Evolutionary conservation across 2,797 vertebrate genomes (phyloP).

Genomic region (Hydrophis major): DNA sequence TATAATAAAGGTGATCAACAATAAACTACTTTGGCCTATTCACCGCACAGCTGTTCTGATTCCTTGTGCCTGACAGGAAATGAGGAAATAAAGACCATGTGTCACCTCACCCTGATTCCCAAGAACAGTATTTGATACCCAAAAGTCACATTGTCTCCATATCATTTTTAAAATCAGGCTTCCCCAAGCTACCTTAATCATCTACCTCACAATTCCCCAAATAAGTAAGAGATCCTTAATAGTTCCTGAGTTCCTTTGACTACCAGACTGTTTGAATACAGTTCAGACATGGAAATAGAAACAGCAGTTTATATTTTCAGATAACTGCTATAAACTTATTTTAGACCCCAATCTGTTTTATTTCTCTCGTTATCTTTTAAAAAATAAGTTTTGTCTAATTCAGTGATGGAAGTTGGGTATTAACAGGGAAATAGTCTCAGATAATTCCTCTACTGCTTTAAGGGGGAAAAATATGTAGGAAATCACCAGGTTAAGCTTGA

Average conservation of each 20-base stretch:
- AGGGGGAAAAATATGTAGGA: neutral
- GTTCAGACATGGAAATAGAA: neutral
- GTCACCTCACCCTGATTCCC: neutral
- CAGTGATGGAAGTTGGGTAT: neutral
- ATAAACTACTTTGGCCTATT: neutral
- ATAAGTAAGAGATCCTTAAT: neutral
- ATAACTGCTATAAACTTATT: neutral
- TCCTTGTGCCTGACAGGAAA: neutral
- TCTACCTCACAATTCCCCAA: neutral
- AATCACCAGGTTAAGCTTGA: neutral
- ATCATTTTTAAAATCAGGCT: neutral
- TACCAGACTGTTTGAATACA: too few relatives aligned
- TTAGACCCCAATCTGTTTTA: neutral
- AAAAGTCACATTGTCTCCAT: neutral
- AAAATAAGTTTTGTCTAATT: neutral
- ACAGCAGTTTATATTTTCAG: neutral
- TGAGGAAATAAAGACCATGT: neutral
- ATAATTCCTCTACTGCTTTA: neutral
- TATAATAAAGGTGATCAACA: neutral
- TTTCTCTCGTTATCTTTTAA: neutral
- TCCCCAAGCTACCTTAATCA: neutral
- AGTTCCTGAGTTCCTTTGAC: neutral
- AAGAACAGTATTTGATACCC: neutral
- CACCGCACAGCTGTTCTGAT: neutral
- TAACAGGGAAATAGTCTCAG: neutral